Base-by-base conservation (phyloP, 2,888 invertebrate genomes). In the Pinctada fucata region DNA sequence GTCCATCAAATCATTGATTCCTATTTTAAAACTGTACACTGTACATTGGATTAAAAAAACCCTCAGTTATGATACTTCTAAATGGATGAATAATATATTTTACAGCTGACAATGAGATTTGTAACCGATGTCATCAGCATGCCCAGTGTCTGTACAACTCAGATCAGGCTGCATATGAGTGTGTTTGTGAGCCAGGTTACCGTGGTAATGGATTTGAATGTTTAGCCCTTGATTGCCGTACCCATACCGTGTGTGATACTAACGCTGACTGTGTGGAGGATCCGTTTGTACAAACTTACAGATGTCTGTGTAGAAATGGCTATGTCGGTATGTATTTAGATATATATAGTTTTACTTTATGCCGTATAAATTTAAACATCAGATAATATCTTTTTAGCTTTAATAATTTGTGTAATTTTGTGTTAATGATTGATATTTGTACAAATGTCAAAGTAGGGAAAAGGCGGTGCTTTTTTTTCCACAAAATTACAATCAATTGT, bases 121-220 rank as follows among this genome's bases (percentile, higher is more conserved):
- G 89, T 81, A 79, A 95, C 85, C 95, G 95, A 87, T 98, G 98
- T 91, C 96, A 97, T 88, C 94, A 94, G 13, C 95, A 97, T 90
- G 97, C 97, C 5, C 94, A 95, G 70, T 98, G 98, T 91, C 93
- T 89, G 3, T 84, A 84, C 51, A 84, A 88, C 74, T 85, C 84
- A 5, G 52, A 70, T 1, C 64, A 73, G 1, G 80, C 79, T 48
- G 72, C 80, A 13, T 88, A 88, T 76, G 76, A 82, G 3, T 90
- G 90, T 81, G 77, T 76, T 3, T 91, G 91, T 80, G 51, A 82
- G 2, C 51, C 82, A 3, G 89, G 88, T 16, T 90, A 84, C 82
- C 83, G 82, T 48, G 90, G 90, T 4, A 86, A 90, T 70, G 91
- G 91, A 3, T 81, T 79, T 49, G 71, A 76, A 1, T 91, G 91